These are phyloP conservation scores for Platalea minor DNA, from an alignment of 2,797 vertebrate species.

Conservation along the genomic window DNA sequence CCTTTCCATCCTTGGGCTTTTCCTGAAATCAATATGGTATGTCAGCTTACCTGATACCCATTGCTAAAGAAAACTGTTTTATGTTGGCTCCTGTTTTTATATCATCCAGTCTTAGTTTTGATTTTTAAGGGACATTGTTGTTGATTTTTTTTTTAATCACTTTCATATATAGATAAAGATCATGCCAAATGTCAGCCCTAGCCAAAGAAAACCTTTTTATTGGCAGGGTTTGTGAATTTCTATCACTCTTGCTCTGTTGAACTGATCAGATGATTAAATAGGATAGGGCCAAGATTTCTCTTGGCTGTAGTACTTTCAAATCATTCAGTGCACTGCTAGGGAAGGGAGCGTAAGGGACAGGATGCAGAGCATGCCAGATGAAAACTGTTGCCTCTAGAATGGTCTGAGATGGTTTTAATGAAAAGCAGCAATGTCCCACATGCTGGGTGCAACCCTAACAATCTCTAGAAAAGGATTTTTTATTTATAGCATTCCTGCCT, in stretches of 20 bases:
- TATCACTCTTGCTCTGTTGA: constrained; percentile 8
- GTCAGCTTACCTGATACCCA: not conserved
- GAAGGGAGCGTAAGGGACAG: not conserved
- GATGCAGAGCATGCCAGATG: not conserved
- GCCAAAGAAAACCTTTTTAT: constrained; percentile 27
- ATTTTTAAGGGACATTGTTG: not conserved
- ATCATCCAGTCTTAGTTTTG: not conserved
- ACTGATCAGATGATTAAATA: constrained; percentile 41
- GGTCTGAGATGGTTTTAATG: not conserved
- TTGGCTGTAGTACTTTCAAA: constrained; percentile 27
- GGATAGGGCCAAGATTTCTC: constrained; percentile 34
- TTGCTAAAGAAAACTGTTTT: not conserved
- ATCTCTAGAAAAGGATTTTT: not conserved
- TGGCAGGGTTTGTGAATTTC: not conserved
- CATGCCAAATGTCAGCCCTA: not conserved
- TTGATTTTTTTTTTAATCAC: not conserved
- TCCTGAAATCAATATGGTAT: not conserved
- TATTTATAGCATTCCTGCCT: not conserved
- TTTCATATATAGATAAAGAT: not conserved
- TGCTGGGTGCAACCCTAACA: not conserved
- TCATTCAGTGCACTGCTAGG: not conserved
- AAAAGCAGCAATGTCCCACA: not conserved
- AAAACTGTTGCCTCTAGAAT: not conserved
- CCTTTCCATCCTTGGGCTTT: not conserved
- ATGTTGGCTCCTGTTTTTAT: not conserved